Conservation (phyloP, 2,797 vertebrate species). For the Fundulus diaphanus region DNA sequence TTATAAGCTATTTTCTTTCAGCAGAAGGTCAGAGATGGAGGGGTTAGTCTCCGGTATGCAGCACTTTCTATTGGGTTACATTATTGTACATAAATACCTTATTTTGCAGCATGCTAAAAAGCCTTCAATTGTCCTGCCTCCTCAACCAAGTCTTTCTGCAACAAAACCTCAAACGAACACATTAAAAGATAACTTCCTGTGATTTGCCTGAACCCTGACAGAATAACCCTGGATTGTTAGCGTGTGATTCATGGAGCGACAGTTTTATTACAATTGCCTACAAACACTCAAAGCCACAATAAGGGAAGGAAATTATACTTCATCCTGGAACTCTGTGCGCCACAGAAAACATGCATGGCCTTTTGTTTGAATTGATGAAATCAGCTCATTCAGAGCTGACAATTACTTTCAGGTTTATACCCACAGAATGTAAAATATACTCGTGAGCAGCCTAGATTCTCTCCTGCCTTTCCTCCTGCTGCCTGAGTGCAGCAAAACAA, state of each 20-base stretch:
- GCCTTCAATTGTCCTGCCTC: neutral
- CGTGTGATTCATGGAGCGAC: slow-evolving; percentile 32
- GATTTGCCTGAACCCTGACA: slow-evolving; percentile 35
- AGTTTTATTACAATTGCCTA: slow-evolving; percentile 17
- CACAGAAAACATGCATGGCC: slow-evolving; percentile 32
- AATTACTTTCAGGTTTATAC: slow-evolving; percentile 32
- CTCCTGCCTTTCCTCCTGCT: slow-evolving; percentile 16
- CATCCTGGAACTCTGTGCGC: slow-evolving; percentile 41
- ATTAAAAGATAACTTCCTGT: slow-evolving; percentile 26
- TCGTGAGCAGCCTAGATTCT: neutral
- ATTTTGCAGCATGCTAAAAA: neutral
- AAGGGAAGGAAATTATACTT: slow-evolving; percentile 66
- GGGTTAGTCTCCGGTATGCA: neutral
- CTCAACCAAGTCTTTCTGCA: slow-evolving; percentile 14
- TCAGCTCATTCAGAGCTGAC: slow-evolving; percentile 24
- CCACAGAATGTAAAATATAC: slow-evolving; percentile 17
- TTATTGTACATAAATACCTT: slow-evolving; percentile 6
- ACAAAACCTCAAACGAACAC: slow-evolving; percentile 11
- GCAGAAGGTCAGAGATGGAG: neutral
- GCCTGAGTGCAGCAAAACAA: slow-evolving; percentile 15
- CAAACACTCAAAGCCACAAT: slow-evolving; percentile 47
- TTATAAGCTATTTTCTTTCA: neutral
- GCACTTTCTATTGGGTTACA: neutral
- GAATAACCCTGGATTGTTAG: slow-evolving; percentile 13
- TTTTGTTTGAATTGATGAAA: slow-evolving; percentile 54